Conservation (phyloP, 2,113 vertebrate genomes). For the Saguinus midas region DNA sequence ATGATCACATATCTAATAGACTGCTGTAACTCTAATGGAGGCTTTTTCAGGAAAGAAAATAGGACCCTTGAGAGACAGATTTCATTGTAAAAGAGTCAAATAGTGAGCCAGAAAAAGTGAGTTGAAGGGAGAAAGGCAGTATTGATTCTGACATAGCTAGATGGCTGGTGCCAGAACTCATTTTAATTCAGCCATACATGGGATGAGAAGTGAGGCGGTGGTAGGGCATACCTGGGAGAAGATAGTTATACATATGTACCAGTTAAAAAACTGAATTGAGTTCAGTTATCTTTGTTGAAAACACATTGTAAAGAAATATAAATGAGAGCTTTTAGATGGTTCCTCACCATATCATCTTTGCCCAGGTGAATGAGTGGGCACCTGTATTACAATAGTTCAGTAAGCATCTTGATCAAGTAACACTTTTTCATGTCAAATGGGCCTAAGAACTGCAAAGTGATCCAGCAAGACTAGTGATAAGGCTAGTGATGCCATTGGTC, state of each 20-base stretch:
- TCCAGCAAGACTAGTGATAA: background rate
- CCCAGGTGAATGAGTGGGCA: background rate
- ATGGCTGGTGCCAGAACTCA: background rate
- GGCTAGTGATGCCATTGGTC: background rate
- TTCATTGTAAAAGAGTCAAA: slow-evolving; percentile 9
- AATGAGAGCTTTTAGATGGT: background rate
- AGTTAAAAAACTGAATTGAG: background rate
- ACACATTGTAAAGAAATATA: background rate
- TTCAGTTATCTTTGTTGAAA: background rate
- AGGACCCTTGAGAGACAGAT: background rate
- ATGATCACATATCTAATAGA: background rate
- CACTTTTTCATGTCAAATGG: background rate
- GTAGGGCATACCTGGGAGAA: background rate
- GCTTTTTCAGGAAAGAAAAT: slow-evolving; percentile 33
- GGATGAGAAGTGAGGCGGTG: background rate
- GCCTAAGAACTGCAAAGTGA: background rate
- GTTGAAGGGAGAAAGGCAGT: background rate
- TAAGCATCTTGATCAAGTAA: background rate
- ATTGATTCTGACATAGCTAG: background rate
- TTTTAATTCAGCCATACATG: background rate
- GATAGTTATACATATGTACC: background rate
- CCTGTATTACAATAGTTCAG: background rate
- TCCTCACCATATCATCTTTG: background rate
- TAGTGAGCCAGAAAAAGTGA: background rate
- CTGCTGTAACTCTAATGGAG: background rate